Evolutionary conservation across 1,140 invertebrate species (phyloP), one percentile per base, ranked within the genome.

Genomic region (Spodoptera litura): DNA sequence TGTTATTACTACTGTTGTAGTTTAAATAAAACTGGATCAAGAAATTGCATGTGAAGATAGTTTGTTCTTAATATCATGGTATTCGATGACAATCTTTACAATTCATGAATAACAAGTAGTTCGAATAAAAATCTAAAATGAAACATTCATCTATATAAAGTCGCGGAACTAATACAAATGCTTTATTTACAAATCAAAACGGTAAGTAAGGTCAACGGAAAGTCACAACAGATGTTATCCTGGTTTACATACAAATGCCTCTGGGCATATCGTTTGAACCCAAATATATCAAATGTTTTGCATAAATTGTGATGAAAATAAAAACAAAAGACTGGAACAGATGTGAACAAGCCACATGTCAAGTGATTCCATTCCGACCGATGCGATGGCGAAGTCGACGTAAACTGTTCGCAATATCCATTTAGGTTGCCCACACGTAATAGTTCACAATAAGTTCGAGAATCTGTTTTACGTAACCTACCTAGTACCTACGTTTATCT

Each of bases 211-310:
- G 78, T 73, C 75, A 82, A 81, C 64, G 25, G 62, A 78, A 80
- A 80, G 53, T 55, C 70, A 56, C 75, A 58, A 83, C 85, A 89
- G 61, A 85, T 85, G 85, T 64, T 79, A 78, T 76, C 74, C 71
- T 75, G 78, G 81, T 87, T 88, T 88, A 85, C 86, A 88, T 89
- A 86, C 82, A 81, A 87, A 88, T 87, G 82, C 78, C 79, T 79
- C 74, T 52, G 83, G 85, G 81, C 66, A 79, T 75, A 83, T 81
- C 83, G 83, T 83, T 87, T 83, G 83, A 81, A 83, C 83, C 85
- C 80, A 81, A 81, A 84, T 89, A 83, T 85, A 84, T 89, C 86
- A 87, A 80, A 84, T 85, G 83, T 87, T 88, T 87, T 85, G 83
- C 85, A 86, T 87, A 87, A 86, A 85, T 86, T 87, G 85, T 80